Percentiles rank a stretch among this genome's conserved stretches.
phyloP scores from a whole-genome alignment of 2,113 vertebrate genomes.

The Notarius quadriscutis region DNA sequence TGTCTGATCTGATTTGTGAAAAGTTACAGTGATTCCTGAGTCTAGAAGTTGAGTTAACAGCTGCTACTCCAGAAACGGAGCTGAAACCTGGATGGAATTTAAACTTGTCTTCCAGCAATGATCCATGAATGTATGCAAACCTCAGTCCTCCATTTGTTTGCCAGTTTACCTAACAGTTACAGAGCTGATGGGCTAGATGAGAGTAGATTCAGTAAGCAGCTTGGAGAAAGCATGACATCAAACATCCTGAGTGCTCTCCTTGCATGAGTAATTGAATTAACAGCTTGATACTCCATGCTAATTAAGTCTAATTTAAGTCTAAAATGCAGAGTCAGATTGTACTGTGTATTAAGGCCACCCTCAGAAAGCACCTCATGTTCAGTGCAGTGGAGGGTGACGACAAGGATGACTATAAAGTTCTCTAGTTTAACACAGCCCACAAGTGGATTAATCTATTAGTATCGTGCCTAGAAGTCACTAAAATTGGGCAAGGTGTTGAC shows the following conservation, averaged over 20 bases:
- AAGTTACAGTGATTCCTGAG: not conserved
- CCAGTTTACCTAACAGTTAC: not conserved
- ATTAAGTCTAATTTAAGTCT: not conserved
- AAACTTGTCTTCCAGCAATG: not conserved
- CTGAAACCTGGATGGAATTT: not conserved
- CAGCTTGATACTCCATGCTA: slow-evolving; percentile 14
- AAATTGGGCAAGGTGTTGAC: not conserved
- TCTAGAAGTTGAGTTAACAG: not conserved
- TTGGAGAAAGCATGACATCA: slow-evolving; percentile 8
- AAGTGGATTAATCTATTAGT: slow-evolving; percentile 25
- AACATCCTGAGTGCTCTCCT: not conserved
- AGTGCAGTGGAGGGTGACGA: not conserved
- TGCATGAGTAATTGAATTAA: slow-evolving; percentile 40
- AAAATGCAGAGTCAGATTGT: slow-evolving; percentile 15
- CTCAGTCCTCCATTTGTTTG: not conserved
- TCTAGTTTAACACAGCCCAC: slow-evolving; percentile 16
- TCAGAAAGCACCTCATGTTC: slow-evolving; percentile 6
- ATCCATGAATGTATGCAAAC: not conserved
- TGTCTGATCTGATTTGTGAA: not conserved
- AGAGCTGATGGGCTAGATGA: not conserved
- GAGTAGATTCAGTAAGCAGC: not conserved
- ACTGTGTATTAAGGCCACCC: not conserved
- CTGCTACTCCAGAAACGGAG: not conserved
- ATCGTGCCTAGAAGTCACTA: slow-evolving; percentile 11
- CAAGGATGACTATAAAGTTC: slow-evolving; percentile 12